Percentiles rank a stretch among this genome's conserved stretches.
These are phyloP conservation scores for Aulostomus chinensis DNA, from an alignment of 2,797 vertebrate genomes.

Conservation along the genomic window DNA sequence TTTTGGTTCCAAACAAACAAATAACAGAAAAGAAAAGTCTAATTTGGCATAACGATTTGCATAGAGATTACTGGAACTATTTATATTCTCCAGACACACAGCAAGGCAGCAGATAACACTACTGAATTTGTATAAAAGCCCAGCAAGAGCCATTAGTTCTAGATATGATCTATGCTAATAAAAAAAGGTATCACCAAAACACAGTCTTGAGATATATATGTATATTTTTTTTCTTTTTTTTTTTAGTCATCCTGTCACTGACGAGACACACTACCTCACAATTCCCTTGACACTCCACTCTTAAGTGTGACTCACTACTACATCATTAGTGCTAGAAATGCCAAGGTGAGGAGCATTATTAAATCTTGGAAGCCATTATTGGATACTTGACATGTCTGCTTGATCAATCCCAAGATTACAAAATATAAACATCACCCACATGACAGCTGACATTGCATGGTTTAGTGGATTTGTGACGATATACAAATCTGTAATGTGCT, in stretches of 20 bases:
- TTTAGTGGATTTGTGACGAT: slow-evolving; percentile 32
- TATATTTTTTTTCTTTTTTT: too few species aligned
- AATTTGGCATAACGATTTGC: too few species aligned
- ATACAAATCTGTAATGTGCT: slow-evolving; percentile 4
- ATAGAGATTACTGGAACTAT: too few species aligned
- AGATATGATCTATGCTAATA: too few species aligned
- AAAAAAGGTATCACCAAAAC: too few species aligned
- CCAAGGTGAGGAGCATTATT: slow-evolving; percentile 39
- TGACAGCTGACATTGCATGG: slow-evolving; percentile 59
- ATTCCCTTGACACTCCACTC: slow-evolving; percentile 19
- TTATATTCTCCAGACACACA: too few species aligned
- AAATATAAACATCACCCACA: slow-evolving; percentile 57
- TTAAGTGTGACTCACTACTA: slow-evolving; percentile 48
- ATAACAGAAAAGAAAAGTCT: too few species aligned
- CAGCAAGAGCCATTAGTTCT: background rate
- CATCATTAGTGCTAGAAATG: slow-evolving; percentile 53
- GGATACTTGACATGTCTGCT: slow-evolving; percentile 62
- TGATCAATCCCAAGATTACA: slow-evolving; percentile 59
- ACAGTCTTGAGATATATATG: too few species aligned
- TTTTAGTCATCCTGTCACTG: too few species aligned
- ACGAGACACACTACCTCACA: background rate
- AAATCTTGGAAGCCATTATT: slow-evolving; percentile 55
- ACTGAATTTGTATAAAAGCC: background rate
- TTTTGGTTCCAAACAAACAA: too few species aligned
- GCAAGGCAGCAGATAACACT: background rate